These are phyloP conservation scores for Dreissena rostriformis DNA, from an alignment of 1,140 invertebrate genomes.

Conservation along the genomic window DNA sequence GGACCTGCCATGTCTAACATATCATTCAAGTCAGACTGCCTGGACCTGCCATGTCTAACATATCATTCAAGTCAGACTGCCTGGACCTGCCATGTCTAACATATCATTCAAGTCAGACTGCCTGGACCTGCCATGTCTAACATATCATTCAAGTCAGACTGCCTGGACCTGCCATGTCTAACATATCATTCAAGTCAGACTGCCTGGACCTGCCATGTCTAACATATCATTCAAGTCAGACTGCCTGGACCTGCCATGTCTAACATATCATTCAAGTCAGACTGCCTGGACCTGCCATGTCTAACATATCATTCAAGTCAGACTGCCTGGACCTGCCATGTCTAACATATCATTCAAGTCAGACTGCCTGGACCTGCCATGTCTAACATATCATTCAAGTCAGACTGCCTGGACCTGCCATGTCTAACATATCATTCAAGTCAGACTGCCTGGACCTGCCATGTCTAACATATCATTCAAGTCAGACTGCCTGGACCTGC, in stretches of 20 bases:
- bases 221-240: neutral
- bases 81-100: constrained; percentile 38
- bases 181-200: neutral
- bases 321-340: constrained; percentile 27
- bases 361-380: constrained; percentile 22
- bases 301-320: neutral
- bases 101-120: neutral
- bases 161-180: constrained; percentile 36
- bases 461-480: constrained; percentile 1
- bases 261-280: neutral
- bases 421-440: constrained; percentile 1
- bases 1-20: constrained; percentile 29
- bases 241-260: constrained; percentile 33
- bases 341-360: neutral
- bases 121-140: constrained; percentile 37
- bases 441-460: constrained; percentile 19
- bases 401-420: constrained; percentile 17
- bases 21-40: neutral
- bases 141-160: neutral
- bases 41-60: constrained; percentile 36
- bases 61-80: neutral
- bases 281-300: constrained; percentile 29
- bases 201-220: constrained; percentile 35
- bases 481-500: constrained; percentile 15
- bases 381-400: neutral